Evolutionary conservation across 2,113 vertebrate genomes (phyloP).

Genomic region (Scomber colias): DNA sequence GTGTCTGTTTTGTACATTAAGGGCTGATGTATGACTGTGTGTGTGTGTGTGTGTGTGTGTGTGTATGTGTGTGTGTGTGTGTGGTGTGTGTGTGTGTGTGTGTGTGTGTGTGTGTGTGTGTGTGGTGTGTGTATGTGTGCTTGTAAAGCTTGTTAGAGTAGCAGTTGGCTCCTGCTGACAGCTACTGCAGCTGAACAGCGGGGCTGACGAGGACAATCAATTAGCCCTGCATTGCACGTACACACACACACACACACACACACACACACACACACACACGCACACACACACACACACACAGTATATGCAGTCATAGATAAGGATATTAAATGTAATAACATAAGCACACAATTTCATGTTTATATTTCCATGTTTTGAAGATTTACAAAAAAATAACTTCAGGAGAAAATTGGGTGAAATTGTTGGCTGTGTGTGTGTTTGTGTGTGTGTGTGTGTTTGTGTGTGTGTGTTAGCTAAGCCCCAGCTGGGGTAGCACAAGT

Average conservation of each 20-base stretch:
- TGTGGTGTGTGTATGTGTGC: conserved; percentile 14
- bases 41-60: background rate
- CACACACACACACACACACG: background rate
- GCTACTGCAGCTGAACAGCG: conserved; percentile 76
- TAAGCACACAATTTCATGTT: background rate
- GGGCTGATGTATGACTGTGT: conserved; percentile 12
- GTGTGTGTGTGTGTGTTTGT: conserved; percentile 14
- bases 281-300: background rate
- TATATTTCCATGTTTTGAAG: background rate
- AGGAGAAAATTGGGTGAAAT: conserved; percentile 2
- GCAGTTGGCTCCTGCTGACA: conserved; percentile 78
- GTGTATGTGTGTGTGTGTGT: conserved; percentile 33
- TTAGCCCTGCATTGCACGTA: conserved; percentile 61
- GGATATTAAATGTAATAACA: background rate
- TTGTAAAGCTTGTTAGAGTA: conserved; percentile 71
- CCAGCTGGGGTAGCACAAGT: conserved; percentile 60
- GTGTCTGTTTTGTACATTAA: conserved; percentile 23
- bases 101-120: conserved; percentile 9
- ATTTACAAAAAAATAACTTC: background rate
- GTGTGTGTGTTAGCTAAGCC: conserved; percentile 29
- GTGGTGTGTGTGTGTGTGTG: conserved; percentile 8
- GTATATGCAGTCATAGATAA: background rate
- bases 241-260: conserved; percentile 36
- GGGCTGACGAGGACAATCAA: conserved; percentile 80
- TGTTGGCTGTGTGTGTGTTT: conserved; percentile 9